Evolutionary conservation across 2,888 invertebrate genomes (phyloP), one percentile per base, ranked within the genome.

Genomic region (Tridacna gigas): DNA sequence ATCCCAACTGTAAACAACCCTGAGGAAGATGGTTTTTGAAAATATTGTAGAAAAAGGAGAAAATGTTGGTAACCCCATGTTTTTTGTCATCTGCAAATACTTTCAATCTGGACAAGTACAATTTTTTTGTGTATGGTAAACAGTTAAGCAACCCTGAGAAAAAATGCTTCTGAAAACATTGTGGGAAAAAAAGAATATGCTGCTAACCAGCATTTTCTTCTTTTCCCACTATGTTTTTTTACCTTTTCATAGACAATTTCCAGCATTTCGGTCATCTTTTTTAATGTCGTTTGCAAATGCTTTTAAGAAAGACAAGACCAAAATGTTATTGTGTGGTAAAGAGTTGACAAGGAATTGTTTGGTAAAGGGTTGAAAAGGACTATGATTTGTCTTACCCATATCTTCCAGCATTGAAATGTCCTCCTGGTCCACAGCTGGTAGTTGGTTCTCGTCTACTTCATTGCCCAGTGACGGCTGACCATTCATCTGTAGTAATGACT

Each of bases 371-470:
- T n/a, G 2, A 56, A n/a, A 51, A n/a, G n/a, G n/a, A n/a, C n/a
- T n/a, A n/a, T n/a, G n/a, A n/a, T n/a, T n/a, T n/a, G n/a, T 63
- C 71, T 26, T 74, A 86, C 86, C 86, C 75, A 86, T 69, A 28
- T 86, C 86, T 63, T 86, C 83, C 25, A 79, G 77, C 47, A 85
- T 61, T 5, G 79, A 48, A 18, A 79, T 73, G 60, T 79, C 79
- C 9, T 83, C 86, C 20, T 71, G 47, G 51, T 83, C 81, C 18
- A 81, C 60, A 37, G 63, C 25, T 12, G 71, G 71, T 71, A 26
- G 47, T 47, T 47, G 51, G n/a, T 18, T 71, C 15, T 71, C 51
- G 26, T 71, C 51, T n/a, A 51, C 84, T 25, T 82, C 82, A 37
- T 78, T 37, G 3, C 75, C 28, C 60, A 83, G 63, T 11, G 56